Conservation (phyloP, 2,797 vertebrate genomes). For the Percopsis omiscomaycus region DNA sequence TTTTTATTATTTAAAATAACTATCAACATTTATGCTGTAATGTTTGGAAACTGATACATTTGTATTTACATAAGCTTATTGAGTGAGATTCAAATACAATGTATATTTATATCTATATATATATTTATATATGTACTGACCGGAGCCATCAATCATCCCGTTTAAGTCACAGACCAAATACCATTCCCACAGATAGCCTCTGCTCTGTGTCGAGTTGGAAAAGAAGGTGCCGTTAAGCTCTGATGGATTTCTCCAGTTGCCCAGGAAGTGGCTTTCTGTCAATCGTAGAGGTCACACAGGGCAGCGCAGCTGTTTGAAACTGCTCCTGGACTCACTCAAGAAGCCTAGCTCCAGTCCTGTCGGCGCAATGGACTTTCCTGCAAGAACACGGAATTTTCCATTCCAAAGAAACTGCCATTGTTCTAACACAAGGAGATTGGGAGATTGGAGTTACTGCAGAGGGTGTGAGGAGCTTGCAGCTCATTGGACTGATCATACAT, state of each 20-base stretch:
- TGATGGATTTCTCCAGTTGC: conserved; percentile 14
- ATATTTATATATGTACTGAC: conserved; percentile 48
- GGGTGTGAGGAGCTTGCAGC: conserved; percentile 55
- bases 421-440: conserved; percentile 32
- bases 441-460: conserved; percentile 40
- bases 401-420: background rate
- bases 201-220: conserved; percentile 53
- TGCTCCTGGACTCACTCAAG: conserved; percentile 5
- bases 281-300: conserved; percentile 22
- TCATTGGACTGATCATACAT: conserved; percentile 62
- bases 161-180: conserved; percentile 41
- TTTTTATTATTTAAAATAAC: conserved; percentile 75
- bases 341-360: too few relatives aligned
- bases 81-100: conserved; percentile 76
- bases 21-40: conserved; percentile 76
- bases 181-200: conserved; percentile 32
- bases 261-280: conserved; percentile 19
- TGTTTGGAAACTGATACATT: conserved; percentile 78
- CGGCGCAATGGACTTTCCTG: too few relatives aligned
- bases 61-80: conserved; percentile 82
- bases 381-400: too few relatives aligned
- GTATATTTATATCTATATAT: conserved; percentile 64
- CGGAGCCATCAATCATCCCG: conserved; percentile 45
- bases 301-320: conserved; percentile 30
- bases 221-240: conserved; percentile 26